Base-by-base conservation (phyloP, 2,888 invertebrate species). In the Formica aserva region DNA sequence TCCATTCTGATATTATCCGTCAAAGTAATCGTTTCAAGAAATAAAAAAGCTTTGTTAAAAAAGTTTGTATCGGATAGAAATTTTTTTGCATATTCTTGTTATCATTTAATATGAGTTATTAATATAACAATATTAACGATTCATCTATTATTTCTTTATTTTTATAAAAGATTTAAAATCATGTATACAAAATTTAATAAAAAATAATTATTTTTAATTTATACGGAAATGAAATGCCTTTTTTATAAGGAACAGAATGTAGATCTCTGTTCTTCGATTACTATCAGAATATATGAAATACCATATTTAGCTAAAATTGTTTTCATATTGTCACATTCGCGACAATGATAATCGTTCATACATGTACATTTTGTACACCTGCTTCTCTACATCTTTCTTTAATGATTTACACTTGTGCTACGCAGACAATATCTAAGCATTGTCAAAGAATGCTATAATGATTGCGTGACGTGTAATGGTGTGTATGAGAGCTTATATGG, bases 381-480 rank as follows among this genome's bases (percentile, higher is more conserved):
- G 3, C 5, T 18, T 67, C 65, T 57, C 55, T 60, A 32, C 18
- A 41, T 45, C 18, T 32, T 69, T 78, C 29, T 22, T 13, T 35
- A 18, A 60, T 60, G 71, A 71, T 69, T 52, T 78, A 26, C 55
- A 63, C 3, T 32, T 26, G 13, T 26, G 9, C 35, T 29, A 52
- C 13, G 63, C 15, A 38, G 15, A 45, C 29, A 48, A 48, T 13
- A 32, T n/a, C 4, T 41, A 35, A 29, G 52, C 63, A 74, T 75
- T 82, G 81, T 75, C 65, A 29, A 65, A 82, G 81, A 63, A 82
- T 75, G 41, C 55, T 52, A 65, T n/a, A 41, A 38, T 48, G 83
- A 78, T 83, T 83, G 77, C 83, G 67, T 67, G 67, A 13, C 55
- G 29, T 35, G 29, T 83, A 62, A 77, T 83, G 26, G 18, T 66